A percentile compares a stretch with the other conserved stretches of the same genome.
Evolutionary conservation across 1,140 invertebrate species (phyloP).

Genomic region (Metopolophium dirhodum): DNA sequence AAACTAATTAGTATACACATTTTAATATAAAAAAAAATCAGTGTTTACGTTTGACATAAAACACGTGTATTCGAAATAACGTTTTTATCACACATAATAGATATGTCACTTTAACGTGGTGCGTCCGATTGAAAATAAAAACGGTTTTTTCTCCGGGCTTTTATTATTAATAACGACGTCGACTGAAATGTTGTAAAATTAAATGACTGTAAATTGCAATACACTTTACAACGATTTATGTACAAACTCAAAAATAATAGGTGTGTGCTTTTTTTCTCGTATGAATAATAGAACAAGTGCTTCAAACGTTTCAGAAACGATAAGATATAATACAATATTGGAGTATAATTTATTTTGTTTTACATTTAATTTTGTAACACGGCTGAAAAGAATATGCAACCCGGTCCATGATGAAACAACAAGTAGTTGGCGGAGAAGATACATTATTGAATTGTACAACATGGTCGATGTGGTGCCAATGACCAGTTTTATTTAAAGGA

Average conservation of each 20-base stretch:
- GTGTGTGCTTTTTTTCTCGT: not conserved
- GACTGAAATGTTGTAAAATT: not conserved
- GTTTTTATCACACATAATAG: not conserved
- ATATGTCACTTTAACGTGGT: not conserved
- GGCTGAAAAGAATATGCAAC: too few species aligned
- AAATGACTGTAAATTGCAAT: not conserved
- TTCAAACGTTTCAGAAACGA: not conserved
- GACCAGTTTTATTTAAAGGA: too few species aligned
- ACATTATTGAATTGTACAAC: too few species aligned
- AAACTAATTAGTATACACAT: not conserved
- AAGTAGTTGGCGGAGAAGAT: too few species aligned
- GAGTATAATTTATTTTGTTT: not conserved
- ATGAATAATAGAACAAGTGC: not conserved
- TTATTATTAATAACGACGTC: not conserved
- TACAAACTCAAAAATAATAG: not conserved
- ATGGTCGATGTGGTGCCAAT: too few species aligned
- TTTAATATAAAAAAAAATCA: not conserved
- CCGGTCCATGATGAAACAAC: too few species aligned
- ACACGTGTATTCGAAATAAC: not conserved
- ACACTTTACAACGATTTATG: not conserved
- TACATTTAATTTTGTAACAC: not conserved
- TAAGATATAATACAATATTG: not conserved
- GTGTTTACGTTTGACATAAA: not conserved
- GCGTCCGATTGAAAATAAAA: not conserved
- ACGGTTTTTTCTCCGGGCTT: not conserved